These are phyloP conservation scores for Eupithecia vulgata DNA, from an alignment of 2,888 invertebrate species.

Conservation along the genomic window DNA sequence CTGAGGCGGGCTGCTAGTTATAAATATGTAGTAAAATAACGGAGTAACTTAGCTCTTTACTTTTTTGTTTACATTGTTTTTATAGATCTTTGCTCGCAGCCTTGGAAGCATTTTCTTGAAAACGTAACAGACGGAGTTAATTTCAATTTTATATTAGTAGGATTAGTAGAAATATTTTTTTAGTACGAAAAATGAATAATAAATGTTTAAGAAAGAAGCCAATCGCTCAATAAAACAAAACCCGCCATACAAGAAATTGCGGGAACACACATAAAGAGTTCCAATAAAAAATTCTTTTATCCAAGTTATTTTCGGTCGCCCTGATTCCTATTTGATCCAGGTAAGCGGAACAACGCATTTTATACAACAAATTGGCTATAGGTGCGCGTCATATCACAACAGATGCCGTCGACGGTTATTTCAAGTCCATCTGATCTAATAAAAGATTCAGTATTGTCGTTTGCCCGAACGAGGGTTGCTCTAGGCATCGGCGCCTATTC, in stretches of 20 bases:
- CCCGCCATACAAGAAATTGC: not conserved
- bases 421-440: conserved; percentile 82
- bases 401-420: conserved; percentile 81
- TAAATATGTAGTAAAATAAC: too few species aligned
- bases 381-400: conserved; percentile 72
- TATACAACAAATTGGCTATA: conserved; percentile 11
- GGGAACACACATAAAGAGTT: not conserved
- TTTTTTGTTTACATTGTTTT: too few species aligned
- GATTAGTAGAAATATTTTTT: not conserved
- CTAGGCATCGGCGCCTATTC: conserved; percentile 66
- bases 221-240: not conserved
- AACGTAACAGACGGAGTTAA: not conserved
- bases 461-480: conserved; percentile 73
- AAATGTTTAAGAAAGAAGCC: not conserved
- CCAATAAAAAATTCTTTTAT: not conserved
- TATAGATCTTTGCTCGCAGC: too few species aligned
- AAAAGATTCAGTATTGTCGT: conserved; percentile 83
- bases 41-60: too few species aligned
- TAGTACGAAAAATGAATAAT: not conserved
- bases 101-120: too few species aligned
- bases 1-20: too few species aligned
- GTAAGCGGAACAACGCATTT: conserved; percentile 9
- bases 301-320: not conserved
- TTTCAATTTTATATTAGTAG: not conserved
- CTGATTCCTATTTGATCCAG: conserved; percentile 16